A percentile compares a stretch with the other conserved stretches of the same genome.
phyloP scores from a whole-genome alignment of 1,140 invertebrate species.

The Planococcus citri region DNA sequence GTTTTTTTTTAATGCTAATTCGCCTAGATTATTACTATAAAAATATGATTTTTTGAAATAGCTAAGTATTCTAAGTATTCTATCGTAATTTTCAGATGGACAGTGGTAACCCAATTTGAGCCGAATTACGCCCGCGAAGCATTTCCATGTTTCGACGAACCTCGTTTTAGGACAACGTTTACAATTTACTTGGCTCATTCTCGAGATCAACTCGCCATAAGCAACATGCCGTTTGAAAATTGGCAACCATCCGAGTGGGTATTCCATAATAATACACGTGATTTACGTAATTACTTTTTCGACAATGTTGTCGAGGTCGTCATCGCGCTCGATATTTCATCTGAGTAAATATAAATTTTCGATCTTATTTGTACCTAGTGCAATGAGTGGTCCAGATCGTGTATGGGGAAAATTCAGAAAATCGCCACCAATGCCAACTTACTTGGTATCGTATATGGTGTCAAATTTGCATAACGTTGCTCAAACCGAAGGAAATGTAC shows the following conservation, averaged over 20 bases:
- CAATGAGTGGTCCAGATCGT: neutral
- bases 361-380: no score
- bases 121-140: constrained; percentile 51
- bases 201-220: constrained; percentile 20
- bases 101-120: constrained; percentile 54
- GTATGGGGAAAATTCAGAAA: neutral
- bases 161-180: constrained; percentile 53
- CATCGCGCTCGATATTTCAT: no score
- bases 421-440: constrained; percentile 61
- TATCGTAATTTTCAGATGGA: constrained; percentile 36
- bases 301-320: no score
- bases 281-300: no score
- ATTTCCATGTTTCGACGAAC: constrained; percentile 70
- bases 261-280: no score
- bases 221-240: constrained; percentile 27
- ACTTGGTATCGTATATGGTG: constrained; percentile 56
- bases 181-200: constrained; percentile 32
- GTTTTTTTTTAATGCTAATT: no score
- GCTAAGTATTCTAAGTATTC: no score
- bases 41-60: no score
- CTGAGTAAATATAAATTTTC: no score
- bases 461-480: constrained; percentile 43
- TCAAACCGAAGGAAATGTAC: constrained; percentile 41
- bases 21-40: no score
- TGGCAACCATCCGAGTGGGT: neutral